A percentile compares a stretch with the other conserved stretches of the same genome.
These are phyloP conservation scores for Myotis pilosus DNA, from an alignment of 2,797 vertebrate genomes.

Conservation along the genomic window DNA sequence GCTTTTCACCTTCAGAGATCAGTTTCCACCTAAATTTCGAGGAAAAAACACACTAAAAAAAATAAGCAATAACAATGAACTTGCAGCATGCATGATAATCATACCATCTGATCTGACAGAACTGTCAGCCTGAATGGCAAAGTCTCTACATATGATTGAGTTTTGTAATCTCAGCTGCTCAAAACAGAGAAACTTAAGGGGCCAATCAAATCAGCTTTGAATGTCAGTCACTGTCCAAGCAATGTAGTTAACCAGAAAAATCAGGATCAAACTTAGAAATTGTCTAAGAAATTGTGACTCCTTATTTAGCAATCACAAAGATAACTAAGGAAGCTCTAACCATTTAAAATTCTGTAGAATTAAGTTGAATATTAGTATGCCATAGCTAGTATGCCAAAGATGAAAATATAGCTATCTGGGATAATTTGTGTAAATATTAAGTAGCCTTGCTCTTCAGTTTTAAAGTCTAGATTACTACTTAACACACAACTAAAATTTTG, in stretches of 20 bases:
- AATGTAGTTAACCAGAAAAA: constrained; percentile 60
- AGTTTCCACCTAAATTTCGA: constrained; percentile 9
- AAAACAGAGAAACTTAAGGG: constrained; percentile 49
- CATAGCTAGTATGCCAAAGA: not conserved
- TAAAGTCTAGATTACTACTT: constrained; percentile 1
- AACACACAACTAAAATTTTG: constrained; percentile 45
- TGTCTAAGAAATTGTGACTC: not conserved
- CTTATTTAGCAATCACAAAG: constrained; percentile 42
- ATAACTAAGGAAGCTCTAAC: constrained; percentile 45
- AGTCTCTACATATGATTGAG: constrained; percentile 47
- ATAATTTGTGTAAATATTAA: constrained; percentile 45
- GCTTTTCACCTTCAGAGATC: constrained; percentile 48
- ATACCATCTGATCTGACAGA: constrained; percentile 18
- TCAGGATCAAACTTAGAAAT: constrained; percentile 9
- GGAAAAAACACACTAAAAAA: not conserved
- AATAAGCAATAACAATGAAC: constrained; percentile 45
- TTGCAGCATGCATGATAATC: not conserved
- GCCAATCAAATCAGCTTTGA: constrained; percentile 50
- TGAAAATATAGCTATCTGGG: constrained; percentile 22
- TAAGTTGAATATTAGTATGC: constrained; percentile 38
- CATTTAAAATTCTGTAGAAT: constrained; percentile 39
- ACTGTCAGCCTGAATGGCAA: constrained; percentile 48
- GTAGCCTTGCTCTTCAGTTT: constrained; percentile 22
- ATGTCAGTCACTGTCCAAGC: constrained; percentile 55
- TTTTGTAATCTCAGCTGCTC: constrained; percentile 38